Conservation (phyloP, 2,888 invertebrate genomes). For the Drosophila trichaetosa region DNA sequence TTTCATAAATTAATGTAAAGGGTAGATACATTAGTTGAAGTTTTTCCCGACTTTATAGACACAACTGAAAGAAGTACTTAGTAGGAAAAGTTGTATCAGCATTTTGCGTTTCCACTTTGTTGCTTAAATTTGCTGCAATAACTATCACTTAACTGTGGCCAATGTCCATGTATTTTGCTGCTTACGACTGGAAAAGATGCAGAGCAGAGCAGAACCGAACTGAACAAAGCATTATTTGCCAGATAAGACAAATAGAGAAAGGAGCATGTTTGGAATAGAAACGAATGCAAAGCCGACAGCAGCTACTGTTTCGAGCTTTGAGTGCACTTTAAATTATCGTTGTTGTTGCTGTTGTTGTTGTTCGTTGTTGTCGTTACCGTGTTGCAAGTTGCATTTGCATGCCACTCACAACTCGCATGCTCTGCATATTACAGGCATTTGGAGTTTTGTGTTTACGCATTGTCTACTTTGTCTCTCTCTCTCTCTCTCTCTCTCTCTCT, state of each 20-base stretch:
- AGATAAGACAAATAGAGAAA: conserved; percentile 57
- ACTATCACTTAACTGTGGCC: conserved; percentile 33
- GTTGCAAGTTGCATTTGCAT: conserved; percentile 71
- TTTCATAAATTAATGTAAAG: not conserved
- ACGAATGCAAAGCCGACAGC: conserved; percentile 68
- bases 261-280: conserved; percentile 24
- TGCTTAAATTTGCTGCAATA: conserved; percentile 24
- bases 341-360: conserved; percentile 23
- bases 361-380: conserved; percentile 35
- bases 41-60: conserved; percentile 3
- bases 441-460: conserved; percentile 58
- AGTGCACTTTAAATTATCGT: conserved; percentile 67
- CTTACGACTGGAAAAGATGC: conserved; percentile 7
- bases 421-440: conserved; percentile 51
- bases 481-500: conserved; percentile 11
- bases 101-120: conserved; percentile 24
- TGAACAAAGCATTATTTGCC: conserved; percentile 48
- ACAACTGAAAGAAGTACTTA: conserved; percentile 4
- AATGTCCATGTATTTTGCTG: conserved; percentile 4
- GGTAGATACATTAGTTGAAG: not conserved
- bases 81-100: conserved; percentile 34
- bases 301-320: conserved; percentile 54
- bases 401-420: conserved; percentile 71
- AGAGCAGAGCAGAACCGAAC: conserved; percentile 8
- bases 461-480: conserved; percentile 23